Evolutionary conservation across 2,113 vertebrate species (phyloP), one percentile per base, ranked within the genome.

Genomic region (Seriola aureovittata): DNA sequence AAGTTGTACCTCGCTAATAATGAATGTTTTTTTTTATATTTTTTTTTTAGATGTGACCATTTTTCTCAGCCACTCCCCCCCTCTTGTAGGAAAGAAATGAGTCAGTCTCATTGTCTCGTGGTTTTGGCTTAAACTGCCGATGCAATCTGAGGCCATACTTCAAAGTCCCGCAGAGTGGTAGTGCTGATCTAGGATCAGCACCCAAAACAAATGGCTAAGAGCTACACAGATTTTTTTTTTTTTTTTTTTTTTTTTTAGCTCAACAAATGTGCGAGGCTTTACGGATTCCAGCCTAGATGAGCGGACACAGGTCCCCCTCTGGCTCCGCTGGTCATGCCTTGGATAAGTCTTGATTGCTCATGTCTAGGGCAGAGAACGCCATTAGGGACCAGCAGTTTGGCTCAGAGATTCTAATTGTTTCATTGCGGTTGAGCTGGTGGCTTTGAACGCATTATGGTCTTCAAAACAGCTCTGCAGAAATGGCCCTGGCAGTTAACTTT

Each of bases 391-490:
- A 89, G 81, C 86, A 91, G 69, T 91, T 93, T 64, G 69, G 68
- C 84, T 88, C 83, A 70, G 68, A 85, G 87, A 79, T 87, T 85
- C 86, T 94, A 92, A 94, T 93, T 90, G 91, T 92, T 92, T 92
- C 92, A 93, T 90, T 85, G 89, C 87, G 86, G 83, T 89, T 66
- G 81, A 81, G 81, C 81, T 85, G 80, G 74, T 89, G 85, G 87
- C 82, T 91, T 92, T 90, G 91, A 91, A 84, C 64, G 59, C 87
- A 90, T 92, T 92, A 84, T 80, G 70, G 69, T 85, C 88, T 82
- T 90, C 86, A 83, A 88, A 90, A 70, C 65, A 67, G 80, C 76
- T 79, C 66, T 67, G 65, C 67, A 73, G 70, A 93, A 92, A 92
- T 89, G 87, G 70, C 85, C 78, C 76, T 89, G 86, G 86, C 91